Evolutionary conservation across 1,140 invertebrate genomes (phyloP).

Genomic region (Orius insidiosus): DNA sequence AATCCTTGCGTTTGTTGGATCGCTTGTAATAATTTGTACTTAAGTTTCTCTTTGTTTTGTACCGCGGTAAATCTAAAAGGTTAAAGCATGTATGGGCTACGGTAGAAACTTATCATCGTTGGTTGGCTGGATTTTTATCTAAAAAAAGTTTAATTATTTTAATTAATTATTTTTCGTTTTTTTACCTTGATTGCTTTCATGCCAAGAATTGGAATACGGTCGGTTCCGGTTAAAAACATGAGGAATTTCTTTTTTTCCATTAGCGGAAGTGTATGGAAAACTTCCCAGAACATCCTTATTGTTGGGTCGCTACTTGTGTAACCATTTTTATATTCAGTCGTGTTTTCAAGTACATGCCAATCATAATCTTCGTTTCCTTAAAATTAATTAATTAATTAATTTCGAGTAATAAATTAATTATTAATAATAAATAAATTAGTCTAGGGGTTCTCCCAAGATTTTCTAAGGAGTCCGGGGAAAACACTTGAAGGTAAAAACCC

Average conservation of each 20-base stretch:
- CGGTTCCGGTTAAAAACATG: constrained; percentile 86
- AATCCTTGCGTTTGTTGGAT: constrained; percentile 93
- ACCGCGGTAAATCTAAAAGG: constrained; percentile 80
- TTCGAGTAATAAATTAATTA: too few species aligned
- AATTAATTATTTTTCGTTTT: not conserved
- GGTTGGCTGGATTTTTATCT: constrained; percentile 83
- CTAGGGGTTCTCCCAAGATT: too few species aligned
- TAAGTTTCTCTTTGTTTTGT: constrained; percentile 67
- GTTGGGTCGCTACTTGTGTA: constrained; percentile 62
- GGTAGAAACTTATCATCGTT: constrained; percentile 64
- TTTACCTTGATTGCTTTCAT: constrained; percentile 78
- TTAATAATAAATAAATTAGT: too few species aligned
- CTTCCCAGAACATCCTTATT: constrained; percentile 85
- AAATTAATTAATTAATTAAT: too few species aligned
- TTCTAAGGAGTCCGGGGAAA: too few species aligned
- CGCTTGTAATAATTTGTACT: constrained; percentile 73
- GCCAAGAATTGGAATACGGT: constrained; percentile 85
- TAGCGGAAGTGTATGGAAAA: constrained; percentile 69
- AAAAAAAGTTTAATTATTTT: constrained; percentile 24
- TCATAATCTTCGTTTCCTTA: constrained; percentile 86
- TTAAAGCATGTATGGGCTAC: constrained; percentile 98
- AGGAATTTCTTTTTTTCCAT: constrained; percentile 90
- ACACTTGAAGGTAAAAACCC: too few species aligned
- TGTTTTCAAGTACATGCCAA: constrained; percentile 62
- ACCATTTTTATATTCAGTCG: constrained; percentile 74